These are phyloP conservation scores for Uromys caudimaculatus DNA, from an alignment of 2,797 vertebrate species.

Conservation along the genomic window DNA sequence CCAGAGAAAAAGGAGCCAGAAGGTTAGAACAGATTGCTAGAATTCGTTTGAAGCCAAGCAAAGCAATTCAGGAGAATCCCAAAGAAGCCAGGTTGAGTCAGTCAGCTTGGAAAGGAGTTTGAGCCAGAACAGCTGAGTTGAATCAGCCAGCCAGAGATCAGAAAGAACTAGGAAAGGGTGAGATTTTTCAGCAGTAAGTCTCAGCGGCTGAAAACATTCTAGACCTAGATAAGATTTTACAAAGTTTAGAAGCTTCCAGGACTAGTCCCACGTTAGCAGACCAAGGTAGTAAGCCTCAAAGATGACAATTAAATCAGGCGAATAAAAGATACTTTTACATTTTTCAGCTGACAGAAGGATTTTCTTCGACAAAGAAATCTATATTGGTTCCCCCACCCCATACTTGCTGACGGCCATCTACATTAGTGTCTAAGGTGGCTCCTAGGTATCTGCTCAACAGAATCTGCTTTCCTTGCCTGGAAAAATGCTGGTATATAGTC, in stretches of 20 bases:
- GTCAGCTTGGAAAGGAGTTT: neutral
- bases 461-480: neutral
- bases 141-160: neutral
- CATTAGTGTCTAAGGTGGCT: neutral
- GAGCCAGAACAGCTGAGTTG: neutral
- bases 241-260: neutral
- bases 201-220: neutral
- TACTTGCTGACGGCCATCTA: neutral
- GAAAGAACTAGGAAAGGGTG: too few species aligned
- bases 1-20: neutral
- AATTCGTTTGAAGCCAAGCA: neutral
- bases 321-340: neutral
- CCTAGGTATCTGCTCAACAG: neutral
- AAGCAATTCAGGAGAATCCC: neutral
- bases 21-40: neutral
- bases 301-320: neutral
- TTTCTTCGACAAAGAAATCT: neutral
- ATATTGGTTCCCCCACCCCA: rapidly evolving
- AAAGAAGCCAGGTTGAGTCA: neutral
- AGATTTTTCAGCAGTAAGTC: neutral
- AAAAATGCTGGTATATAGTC: neutral
- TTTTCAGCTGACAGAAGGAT: neutral
- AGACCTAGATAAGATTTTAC: neutral
- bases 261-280: neutral
- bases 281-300: neutral